phyloP scores from a whole-genome alignment of 2,113 vertebrate species.

The Tenebrosternarchus preto region DNA sequence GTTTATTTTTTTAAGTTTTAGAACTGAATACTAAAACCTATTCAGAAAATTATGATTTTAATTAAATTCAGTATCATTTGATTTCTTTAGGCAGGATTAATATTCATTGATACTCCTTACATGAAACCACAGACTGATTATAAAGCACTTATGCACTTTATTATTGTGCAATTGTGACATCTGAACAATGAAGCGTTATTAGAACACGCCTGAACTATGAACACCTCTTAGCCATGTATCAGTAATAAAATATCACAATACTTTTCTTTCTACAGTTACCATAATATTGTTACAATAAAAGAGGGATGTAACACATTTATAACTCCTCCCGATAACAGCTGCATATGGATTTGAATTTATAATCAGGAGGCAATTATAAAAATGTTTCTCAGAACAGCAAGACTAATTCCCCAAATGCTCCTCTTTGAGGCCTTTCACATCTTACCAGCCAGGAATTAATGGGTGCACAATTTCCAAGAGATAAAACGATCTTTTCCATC shows the following conservation, averaged over 20 bases:
- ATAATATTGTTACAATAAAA: neutral
- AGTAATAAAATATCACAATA: neutral
- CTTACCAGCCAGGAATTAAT: conserved; percentile 2
- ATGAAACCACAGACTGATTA: neutral
- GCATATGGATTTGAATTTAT: neutral
- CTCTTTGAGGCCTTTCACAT: conserved; percentile 16
- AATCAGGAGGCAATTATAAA: neutral
- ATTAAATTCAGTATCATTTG: neutral
- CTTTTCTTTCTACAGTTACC: neutral
- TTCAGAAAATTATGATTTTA: neutral
- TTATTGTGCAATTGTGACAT: neutral
- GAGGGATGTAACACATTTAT: neutral
- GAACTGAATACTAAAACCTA: no score
- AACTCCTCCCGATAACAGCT: neutral
- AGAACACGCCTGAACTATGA: neutral
- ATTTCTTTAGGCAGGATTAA: conserved; percentile 3
- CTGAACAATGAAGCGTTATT: conserved; percentile 1
- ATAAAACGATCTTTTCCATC: conserved; percentile 14
- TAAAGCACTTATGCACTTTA: neutral
- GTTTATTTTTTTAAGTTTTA: no score
- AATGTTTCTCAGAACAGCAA: conserved; percentile 21
- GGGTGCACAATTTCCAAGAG: neutral
- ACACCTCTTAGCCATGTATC: neutral
- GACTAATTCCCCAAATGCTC: conserved; percentile 20
- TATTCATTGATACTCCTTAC: neutral